A percentile compares a stretch with the other conserved stretches of the same genome.
phyloP scores from a whole-genome alignment of 2,113 vertebrate genomes.

The Hemichromis elongatus region DNA sequence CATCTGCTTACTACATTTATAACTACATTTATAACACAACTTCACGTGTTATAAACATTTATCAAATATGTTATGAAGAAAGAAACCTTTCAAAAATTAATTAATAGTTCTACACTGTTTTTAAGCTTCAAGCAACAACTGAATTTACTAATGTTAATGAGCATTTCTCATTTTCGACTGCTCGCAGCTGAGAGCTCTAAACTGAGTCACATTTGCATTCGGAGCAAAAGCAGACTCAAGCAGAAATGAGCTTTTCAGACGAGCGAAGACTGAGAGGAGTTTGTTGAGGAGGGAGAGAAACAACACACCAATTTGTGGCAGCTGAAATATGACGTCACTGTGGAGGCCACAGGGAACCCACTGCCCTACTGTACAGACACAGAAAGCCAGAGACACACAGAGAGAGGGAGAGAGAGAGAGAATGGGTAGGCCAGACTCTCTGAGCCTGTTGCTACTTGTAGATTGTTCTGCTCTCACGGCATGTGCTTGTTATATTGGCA shows the following conservation, averaged over 20 bases:
- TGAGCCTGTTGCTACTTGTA: not conserved
- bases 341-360: slow-evolving; percentile 39
- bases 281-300: slow-evolving; percentile 44
- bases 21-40: not conserved
- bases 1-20: not conserved
- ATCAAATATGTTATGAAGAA: not conserved
- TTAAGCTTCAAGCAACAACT: not conserved
- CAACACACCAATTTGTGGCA: slow-evolving; percentile 40
- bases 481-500: not conserved
- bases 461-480: not conserved
- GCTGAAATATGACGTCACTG: slow-evolving; percentile 40
- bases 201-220: not conserved
- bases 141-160: not conserved
- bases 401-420: not conserved
- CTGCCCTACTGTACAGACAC: slow-evolving; percentile 4
- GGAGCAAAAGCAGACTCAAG: not conserved
- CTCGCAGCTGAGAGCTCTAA: not conserved
- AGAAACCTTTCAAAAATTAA: not conserved
- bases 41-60: not conserved
- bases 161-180: not conserved
- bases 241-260: slow-evolving; percentile 17
- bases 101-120: not conserved
- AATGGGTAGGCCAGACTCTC: not conserved
- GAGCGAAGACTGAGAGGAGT: slow-evolving; percentile 34
- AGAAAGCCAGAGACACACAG: not conserved